Conservation (phyloP, 1,140 invertebrate genomes). For the Philotrypesis tridentata region DNA sequence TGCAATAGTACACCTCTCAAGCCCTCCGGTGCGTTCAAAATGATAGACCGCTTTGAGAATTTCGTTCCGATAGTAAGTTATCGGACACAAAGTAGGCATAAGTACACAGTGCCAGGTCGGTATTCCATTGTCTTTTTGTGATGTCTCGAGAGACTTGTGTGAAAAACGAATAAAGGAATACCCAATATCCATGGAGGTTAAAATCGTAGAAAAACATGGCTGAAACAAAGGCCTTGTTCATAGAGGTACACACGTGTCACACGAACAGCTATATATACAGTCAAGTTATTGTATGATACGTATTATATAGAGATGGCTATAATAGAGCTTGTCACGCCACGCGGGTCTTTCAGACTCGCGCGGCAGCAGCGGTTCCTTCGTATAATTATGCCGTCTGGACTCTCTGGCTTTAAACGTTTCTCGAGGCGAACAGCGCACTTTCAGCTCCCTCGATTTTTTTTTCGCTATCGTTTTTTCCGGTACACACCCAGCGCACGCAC, state of each 20-base stretch:
- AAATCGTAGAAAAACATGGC: not conserved
- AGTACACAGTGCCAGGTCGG: too few species aligned
- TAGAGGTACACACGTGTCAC: too few species aligned
- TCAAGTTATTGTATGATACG: too few species aligned
- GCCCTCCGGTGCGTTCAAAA: too few species aligned
- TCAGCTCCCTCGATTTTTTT: not conserved
- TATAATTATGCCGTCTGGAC: too few species aligned
- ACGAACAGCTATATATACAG: not conserved
- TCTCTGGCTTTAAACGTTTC: not conserved
- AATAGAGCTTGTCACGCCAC: not conserved
- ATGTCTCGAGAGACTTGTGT: too few species aligned
- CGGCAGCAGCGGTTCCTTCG: not conserved
- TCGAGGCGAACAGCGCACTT: not conserved
- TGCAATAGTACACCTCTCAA: too few species aligned
- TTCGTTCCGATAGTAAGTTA: too few species aligned
- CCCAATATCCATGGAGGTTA: not conserved
- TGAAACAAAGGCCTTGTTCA: not conserved
- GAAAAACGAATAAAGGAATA: not conserved
- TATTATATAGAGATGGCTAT: not conserved
- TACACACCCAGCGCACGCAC: too few species aligned
- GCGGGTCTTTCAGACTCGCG: not conserved
- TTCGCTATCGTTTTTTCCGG: too few species aligned
- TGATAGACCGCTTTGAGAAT: too few species aligned
- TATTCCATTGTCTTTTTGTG: not conserved
- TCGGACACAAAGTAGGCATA: too few species aligned